phyloP scores from a whole-genome alignment of 2,113 vertebrate species.

The Seriola quinqueradiata region DNA sequence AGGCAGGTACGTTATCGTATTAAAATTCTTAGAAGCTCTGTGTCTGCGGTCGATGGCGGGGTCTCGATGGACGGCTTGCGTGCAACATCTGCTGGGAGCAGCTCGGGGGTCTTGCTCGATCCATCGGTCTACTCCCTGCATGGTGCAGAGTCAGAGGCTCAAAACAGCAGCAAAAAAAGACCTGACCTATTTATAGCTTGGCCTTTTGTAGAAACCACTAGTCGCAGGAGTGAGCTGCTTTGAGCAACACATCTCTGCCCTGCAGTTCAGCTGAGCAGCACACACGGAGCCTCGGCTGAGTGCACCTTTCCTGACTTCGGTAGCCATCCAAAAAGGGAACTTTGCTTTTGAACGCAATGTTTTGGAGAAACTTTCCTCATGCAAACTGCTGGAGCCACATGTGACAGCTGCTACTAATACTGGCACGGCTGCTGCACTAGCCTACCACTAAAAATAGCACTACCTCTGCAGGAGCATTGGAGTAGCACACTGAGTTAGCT shows the following conservation, averaged over 20 bases:
- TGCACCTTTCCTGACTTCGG: neutral
- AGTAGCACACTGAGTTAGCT: no score
- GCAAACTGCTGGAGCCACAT: neutral
- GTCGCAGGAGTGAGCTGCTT: slow-evolving; percentile 21
- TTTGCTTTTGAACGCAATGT: slow-evolving; percentile 3
- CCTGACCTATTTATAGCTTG: slow-evolving; percentile 66
- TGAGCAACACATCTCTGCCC: slow-evolving; percentile 6
- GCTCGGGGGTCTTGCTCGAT: slow-evolving; percentile 33
- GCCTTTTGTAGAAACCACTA: slow-evolving; percentile 59
- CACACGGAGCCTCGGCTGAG: neutral
- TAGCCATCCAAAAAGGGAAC: neutral
- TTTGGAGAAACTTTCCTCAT: neutral
- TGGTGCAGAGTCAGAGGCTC: slow-evolving; percentile 26
- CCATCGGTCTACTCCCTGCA: slow-evolving; percentile 27
- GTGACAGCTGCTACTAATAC: neutral
- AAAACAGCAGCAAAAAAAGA: slow-evolving; percentile 38
- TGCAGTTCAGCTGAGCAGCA: neutral
- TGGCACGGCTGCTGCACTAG: neutral
- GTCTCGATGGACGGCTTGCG: slow-evolving; percentile 43
- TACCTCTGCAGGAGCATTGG: no score
- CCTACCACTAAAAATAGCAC: no score
- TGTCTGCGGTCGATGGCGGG: no score
- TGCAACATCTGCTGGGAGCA: slow-evolving; percentile 51
- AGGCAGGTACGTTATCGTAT: neutral
- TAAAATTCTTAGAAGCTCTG: neutral